Percentiles rank a stretch among this genome's conserved stretches.
Evolutionary conservation across 1,140 invertebrate species (phyloP).

Genomic region (Trachymyrmex cornetzi): DNA sequence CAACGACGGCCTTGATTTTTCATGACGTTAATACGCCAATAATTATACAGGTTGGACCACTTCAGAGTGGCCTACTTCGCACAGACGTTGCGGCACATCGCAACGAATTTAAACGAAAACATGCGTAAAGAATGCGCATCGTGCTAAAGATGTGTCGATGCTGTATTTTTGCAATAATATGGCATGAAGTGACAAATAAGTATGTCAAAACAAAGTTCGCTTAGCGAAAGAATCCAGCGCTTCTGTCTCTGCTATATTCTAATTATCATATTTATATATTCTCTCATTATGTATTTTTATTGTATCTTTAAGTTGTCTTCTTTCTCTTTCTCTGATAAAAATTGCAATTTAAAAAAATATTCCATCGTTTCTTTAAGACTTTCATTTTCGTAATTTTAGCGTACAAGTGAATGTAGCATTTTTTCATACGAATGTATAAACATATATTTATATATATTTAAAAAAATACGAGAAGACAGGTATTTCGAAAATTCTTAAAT

Average conservation of each 20-base stretch:
- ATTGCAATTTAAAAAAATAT: neutral
- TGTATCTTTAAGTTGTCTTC: neutral
- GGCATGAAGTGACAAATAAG: neutral
- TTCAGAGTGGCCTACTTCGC: constrained; percentile 50
- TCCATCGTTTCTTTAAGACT: neutral
- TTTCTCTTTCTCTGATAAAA: neutral
- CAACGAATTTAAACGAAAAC: neutral
- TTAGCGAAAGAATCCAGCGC: neutral
- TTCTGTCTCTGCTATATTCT: neutral
- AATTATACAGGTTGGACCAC: constrained; percentile 67
- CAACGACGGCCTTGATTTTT: constrained; percentile 62
- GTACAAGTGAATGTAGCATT: neutral
- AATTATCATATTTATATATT: constrained; percentile 13
- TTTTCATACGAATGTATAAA: neutral
- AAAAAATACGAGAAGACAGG: constrained; percentile 12
- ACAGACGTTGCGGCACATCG: neutral
- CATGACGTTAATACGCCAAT: constrained; percentile 50
- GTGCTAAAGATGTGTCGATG: neutral
- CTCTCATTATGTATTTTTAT: neutral
- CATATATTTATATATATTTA: neutral
- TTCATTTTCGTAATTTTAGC: neutral
- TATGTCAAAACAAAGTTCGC: neutral
- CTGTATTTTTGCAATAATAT: neutral
- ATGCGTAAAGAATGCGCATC: constrained; percentile 8
- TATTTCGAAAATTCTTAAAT: neutral